phyloP scores from a whole-genome alignment of 37 sponge, comb jelly and placozoan species.

The Aplysina aerophoba region DNA sequence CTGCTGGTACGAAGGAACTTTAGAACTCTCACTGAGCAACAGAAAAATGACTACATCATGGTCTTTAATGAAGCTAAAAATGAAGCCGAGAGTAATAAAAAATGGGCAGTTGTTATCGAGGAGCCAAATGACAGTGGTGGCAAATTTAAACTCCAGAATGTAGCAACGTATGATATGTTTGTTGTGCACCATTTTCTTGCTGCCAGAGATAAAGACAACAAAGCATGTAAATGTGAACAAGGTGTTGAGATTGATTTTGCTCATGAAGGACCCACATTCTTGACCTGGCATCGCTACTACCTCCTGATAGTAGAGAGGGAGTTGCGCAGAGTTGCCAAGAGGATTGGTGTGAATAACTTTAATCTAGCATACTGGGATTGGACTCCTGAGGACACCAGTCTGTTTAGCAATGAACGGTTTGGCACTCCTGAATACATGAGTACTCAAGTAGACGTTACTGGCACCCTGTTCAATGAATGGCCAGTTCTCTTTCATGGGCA shows the following conservation, averaged over 20 bases:
- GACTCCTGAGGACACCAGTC: not conserved
- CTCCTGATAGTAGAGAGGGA: slow-evolving; percentile 18
- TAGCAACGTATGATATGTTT: slow-evolving; percentile 32
- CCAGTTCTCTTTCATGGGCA: too few species aligned
- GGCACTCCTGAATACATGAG: too few species aligned
- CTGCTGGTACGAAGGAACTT: not conserved
- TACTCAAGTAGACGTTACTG: too few species aligned
- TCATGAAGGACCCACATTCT: slow-evolving; percentile 31
- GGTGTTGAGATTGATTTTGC: not conserved
- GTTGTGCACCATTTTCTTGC: slow-evolving; percentile 5
- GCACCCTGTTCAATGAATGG: too few species aligned
- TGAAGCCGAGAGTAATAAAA: not conserved
- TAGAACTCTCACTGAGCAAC: not conserved
- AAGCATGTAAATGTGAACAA: not conserved
- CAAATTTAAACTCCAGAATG: not conserved
- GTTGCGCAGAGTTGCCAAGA: not conserved
- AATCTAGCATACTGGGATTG: slow-evolving; percentile 12
- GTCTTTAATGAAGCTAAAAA: not conserved
- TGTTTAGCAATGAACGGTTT: too few species aligned
- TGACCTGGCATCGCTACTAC: slow-evolving; percentile 37
- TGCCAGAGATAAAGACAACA: not conserved
- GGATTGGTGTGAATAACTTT: not conserved
- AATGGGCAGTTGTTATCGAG: slow-evolving; percentile 2
- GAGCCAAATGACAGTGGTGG: not conserved
- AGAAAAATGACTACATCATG: not conserved